A percentile compares a stretch with the other conserved stretches of the same genome.
These are phyloP conservation scores for Dermatophagoides farinae DNA, from an alignment of 1,140 invertebrate species.

Conservation along the genomic window DNA sequence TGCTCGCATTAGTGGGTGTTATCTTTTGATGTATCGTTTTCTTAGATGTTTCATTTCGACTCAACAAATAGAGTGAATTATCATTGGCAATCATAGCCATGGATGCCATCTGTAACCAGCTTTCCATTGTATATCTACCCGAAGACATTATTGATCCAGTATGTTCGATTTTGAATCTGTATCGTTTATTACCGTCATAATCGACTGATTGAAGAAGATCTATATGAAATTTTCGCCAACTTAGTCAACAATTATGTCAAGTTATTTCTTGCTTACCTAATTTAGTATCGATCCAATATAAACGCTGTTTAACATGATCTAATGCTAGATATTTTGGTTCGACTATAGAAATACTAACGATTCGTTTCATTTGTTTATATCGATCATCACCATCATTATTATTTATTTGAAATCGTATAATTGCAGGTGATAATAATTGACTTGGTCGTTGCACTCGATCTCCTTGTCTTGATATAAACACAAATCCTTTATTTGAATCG, in stretches of 20 bases:
- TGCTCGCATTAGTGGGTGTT: neutral
- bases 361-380: neutral
- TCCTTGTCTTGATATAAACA: neutral
- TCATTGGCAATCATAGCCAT: neutral
- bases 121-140: neutral
- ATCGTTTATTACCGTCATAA: neutral
- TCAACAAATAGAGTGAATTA: neutral
- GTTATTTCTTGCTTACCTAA: neutral
- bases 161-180: neutral
- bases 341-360: neutral
- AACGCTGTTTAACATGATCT: neutral
- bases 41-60: neutral
- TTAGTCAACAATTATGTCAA: no score
- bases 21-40: neutral
- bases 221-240: neutral
- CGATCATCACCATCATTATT: neutral
- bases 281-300: neutral
- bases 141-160: no score
- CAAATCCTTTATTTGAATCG: neutral
- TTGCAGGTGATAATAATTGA: neutral
- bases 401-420: neutral
- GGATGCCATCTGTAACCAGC: neutral
- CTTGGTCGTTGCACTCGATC: neutral
- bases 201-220: neutral
- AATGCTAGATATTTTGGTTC: neutral